phyloP scores from a whole-genome alignment of 2,113 vertebrate genomes.

The Zosterops pallidus region DNA sequence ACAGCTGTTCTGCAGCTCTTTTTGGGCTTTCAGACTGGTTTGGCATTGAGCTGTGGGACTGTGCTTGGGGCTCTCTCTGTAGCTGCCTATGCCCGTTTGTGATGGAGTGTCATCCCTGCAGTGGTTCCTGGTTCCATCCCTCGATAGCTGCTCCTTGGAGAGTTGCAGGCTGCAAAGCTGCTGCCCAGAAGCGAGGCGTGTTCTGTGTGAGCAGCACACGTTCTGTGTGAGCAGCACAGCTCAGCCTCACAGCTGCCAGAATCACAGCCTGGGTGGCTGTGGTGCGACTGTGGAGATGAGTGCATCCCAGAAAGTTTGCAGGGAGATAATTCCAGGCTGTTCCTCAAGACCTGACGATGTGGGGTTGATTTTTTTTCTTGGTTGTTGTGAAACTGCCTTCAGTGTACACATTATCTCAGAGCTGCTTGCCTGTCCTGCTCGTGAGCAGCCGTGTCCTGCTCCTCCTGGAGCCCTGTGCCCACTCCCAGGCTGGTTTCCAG shows the following conservation, averaged over 20 bases:
- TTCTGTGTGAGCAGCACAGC: not conserved
- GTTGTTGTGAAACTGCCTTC: not conserved
- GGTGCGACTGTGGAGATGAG: rapidly evolving
- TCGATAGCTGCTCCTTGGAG: not conserved
- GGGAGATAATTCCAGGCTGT: not conserved
- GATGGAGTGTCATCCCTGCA: not conserved
- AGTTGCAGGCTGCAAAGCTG: not conserved
- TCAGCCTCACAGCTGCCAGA: not conserved
- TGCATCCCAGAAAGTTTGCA: not conserved
- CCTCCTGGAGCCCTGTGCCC: rapidly evolving
- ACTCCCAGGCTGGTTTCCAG: not conserved
- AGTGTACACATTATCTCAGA: not conserved
- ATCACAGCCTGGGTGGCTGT: not conserved
- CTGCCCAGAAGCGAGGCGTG: not conserved
- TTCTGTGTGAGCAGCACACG: not conserved
- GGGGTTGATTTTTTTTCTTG: not conserved
- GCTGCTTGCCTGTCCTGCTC: not conserved
- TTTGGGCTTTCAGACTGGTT: not conserved
- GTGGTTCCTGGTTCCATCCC: not conserved
- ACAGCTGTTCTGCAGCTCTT: not conserved
- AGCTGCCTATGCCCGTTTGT: not conserved
- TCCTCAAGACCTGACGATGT: not conserved
- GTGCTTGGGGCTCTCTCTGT: not conserved
- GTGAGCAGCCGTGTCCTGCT: not conserved
- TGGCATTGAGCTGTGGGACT: not conserved